These are phyloP conservation scores for Taeniopygia guttata DNA, from an alignment of 2,797 vertebrate genomes.

Conservation along the genomic window DNA sequence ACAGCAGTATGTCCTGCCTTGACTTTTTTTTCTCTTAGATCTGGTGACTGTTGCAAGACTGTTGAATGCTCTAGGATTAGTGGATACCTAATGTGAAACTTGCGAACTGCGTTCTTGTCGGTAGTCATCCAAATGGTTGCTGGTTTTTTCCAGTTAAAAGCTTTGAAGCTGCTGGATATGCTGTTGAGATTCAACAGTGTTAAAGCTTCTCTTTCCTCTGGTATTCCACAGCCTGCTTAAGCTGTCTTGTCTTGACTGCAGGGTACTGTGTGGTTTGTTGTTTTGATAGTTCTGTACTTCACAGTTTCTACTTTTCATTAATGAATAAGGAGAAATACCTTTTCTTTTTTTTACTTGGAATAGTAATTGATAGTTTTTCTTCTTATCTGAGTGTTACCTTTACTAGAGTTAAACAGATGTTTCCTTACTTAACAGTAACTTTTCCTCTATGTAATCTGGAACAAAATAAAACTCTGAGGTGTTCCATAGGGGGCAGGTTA, in stretches of 20 bases:
- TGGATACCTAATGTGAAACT: not conserved
- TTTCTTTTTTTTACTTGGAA: not conserved
- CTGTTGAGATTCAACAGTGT: not conserved
- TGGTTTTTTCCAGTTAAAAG: not conserved
- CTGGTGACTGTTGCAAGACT: not conserved
- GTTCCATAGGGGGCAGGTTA: not conserved
- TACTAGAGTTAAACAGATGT: not conserved
- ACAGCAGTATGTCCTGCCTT: not conserved
- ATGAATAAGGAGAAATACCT: not conserved
- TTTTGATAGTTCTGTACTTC: not conserved
- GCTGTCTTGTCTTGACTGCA: not conserved
- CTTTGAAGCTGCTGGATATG: not conserved
- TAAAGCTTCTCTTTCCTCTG: not conserved
- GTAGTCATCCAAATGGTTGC: not conserved
- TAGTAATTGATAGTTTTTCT: not conserved
- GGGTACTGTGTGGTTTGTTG: not conserved
- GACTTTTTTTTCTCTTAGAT: not conserved
- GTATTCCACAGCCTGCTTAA: not conserved
- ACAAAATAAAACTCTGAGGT: not conserved
- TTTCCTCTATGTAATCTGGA: not conserved
- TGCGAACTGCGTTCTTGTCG: not conserved
- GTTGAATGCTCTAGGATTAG: not conserved
- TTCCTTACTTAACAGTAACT: not conserved
- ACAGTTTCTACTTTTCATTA: not conserved
- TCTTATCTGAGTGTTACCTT: not conserved